Percentiles rank a stretch among this genome's conserved stretches.
Evolutionary conservation across 1,140 invertebrate genomes (phyloP).

Genomic region (Philotrypesis tridentata): DNA sequence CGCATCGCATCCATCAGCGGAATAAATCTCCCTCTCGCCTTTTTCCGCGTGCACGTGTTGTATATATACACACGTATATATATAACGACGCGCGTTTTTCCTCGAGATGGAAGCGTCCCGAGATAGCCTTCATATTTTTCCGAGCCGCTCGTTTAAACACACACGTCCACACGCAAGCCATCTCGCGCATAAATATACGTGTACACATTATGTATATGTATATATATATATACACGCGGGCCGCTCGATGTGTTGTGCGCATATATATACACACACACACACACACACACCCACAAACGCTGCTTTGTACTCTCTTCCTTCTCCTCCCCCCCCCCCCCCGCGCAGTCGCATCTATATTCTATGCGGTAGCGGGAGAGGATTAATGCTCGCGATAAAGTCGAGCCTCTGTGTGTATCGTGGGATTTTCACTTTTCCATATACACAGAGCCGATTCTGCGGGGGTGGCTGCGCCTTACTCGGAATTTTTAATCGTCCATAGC

Average conservation of each 20-base stretch:
- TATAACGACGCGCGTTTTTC: background rate
- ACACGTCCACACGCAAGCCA: background rate
- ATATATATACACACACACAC: no score
- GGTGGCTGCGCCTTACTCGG: no score
- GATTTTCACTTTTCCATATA: background rate
- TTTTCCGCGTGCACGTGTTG: background rate
- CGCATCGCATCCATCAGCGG: background rate
- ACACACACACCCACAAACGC: no score
- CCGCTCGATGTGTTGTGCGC: no score
- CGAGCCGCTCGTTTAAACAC: background rate
- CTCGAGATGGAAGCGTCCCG: background rate
- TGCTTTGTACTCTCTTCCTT: background rate
- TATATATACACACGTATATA: no score
- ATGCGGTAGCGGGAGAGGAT: background rate
- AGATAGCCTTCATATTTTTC: slow-evolving; percentile 10
- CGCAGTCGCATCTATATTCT: background rate
- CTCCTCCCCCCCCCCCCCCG: no score
- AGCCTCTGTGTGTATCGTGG: no score
- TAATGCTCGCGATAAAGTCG: background rate
- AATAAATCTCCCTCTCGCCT: background rate
- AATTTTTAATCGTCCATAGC: no score
- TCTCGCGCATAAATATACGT: background rate
- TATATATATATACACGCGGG: no score
- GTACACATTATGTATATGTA: background rate
- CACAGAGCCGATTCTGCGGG: no score